Base-by-base conservation (phyloP, 2,797 vertebrate genomes). In the Pagetopsis macropterus region DNA sequence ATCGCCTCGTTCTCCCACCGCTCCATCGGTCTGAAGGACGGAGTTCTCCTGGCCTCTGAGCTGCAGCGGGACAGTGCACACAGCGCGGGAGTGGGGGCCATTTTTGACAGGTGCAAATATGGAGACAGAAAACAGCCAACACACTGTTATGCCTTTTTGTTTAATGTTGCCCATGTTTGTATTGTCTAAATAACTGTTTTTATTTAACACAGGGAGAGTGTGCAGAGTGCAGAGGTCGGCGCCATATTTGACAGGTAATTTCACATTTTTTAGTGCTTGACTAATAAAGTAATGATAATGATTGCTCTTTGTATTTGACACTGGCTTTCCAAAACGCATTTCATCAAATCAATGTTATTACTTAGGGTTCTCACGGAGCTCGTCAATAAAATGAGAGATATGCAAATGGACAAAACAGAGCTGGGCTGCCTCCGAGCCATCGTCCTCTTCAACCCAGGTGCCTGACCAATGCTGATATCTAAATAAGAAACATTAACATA, bases 371-470 rank as follows among this genome's bases (percentile, higher is more conserved):
- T 99, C 57, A 99, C 98, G 0, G 98, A 99, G 83, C 94, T 99
- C 44, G 98, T 99, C 84, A 99, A 97, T 89, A 99, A 99, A 91
- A 99, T 99, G 98, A 96, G 98, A 85, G 98, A 99, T 92, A 99
- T 99, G 98, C 96, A 97, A 94, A 99, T 99, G 98, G 98, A 99
- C 85, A 99, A 98, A 91, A 96, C 97, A 0, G 98, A 99, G 92
- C 93, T 99, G 84, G 98, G 98, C 6, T 99, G 98, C 88, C 96
- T 99, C 77, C 93, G 98, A 73, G 98, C 98, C 88, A 99, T 99
- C 4, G 97, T 99, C 80, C 95, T 99, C 55, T 99, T 99, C 86
- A 99, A 99, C 90, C 98, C 98, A 93, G 97, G 97, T 98, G 67
- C 48, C 17, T 66, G 40, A 3, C 6, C 13, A 64, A 16, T 40